Conservation (phyloP, 92 coral and sea anemone genomes). For the Parazoanthus swiftii region DNA sequence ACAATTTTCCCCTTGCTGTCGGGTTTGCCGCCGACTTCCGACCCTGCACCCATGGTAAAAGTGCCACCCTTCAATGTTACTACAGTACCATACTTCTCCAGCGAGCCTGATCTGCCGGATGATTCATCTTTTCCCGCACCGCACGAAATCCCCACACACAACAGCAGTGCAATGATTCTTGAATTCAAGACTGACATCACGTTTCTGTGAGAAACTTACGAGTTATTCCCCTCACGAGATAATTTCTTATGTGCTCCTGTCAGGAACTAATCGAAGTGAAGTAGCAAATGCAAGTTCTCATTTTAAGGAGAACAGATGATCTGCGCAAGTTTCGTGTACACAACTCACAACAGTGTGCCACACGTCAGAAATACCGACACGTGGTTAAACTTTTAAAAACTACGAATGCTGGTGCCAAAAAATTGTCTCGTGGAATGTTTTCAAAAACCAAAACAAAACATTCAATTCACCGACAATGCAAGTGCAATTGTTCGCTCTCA, state of each 20-base stretch:
- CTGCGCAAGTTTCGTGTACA: background rate
- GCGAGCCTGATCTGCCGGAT: background rate
- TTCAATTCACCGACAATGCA: background rate
- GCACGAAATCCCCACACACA: background rate
- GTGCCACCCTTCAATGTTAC: slow-evolving; percentile 74
- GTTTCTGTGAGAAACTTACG: background rate
- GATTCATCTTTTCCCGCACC: background rate
- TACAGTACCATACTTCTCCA: slow-evolving; percentile 36
- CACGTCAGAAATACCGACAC: background rate
- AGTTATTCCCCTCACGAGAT: background rate
- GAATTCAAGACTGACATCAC: background rate
- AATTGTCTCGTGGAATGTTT: no score
- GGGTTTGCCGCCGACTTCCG: slow-evolving; percentile 51
- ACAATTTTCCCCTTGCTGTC: slow-evolving; percentile 77
- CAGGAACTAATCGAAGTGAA: background rate
- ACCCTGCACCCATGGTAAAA: slow-evolving; percentile 76
- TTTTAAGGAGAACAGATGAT: background rate
- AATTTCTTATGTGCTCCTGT: background rate
- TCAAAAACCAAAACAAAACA: background rate
- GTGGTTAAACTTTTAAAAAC: background rate
- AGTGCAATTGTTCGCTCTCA: no score
- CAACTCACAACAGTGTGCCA: background rate
- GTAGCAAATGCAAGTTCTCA: background rate
- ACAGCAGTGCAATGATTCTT: background rate
- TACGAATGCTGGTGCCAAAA: no score